Evolutionary conservation across 2,797 vertebrate species (phyloP).

Genomic region (Chelonia mydas): DNA sequence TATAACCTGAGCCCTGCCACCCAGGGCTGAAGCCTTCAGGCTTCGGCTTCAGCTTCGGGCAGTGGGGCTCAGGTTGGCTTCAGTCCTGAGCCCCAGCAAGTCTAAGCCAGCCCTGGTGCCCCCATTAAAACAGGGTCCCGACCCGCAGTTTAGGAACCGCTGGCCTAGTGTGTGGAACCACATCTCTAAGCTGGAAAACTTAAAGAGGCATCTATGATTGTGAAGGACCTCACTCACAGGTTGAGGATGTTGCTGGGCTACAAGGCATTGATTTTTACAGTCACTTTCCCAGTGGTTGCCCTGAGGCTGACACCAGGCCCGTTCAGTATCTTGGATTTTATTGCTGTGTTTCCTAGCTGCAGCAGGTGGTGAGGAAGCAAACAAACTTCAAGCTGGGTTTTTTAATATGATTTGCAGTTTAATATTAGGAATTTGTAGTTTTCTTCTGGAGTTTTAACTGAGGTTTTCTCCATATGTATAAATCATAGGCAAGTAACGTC

Average conservation of each 20-base stretch:
- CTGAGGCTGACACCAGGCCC: not conserved
- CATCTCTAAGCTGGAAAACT: not conserved
- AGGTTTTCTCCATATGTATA: not conserved
- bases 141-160: no score
- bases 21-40: no score
- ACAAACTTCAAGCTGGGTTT: not conserved
- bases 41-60: no score
- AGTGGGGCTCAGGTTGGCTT: no score
- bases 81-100: no score
- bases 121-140: no score
- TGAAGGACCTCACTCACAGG: rapidly evolving
- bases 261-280: rapidly evolving
- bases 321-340: not conserved
- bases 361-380: not conserved
- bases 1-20: no score
- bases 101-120: no score
- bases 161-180: not conserved
- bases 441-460: not conserved
- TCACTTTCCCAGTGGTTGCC: not conserved
- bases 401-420: not conserved
- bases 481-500: not conserved
- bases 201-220: not conserved
- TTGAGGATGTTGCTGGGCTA: not conserved
- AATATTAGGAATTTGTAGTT: not conserved
- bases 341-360: not conserved